Conservation (phyloP, 37 sponge, comb jelly and placozoan genomes). For the Cladorhizidae sp. region DNA sequence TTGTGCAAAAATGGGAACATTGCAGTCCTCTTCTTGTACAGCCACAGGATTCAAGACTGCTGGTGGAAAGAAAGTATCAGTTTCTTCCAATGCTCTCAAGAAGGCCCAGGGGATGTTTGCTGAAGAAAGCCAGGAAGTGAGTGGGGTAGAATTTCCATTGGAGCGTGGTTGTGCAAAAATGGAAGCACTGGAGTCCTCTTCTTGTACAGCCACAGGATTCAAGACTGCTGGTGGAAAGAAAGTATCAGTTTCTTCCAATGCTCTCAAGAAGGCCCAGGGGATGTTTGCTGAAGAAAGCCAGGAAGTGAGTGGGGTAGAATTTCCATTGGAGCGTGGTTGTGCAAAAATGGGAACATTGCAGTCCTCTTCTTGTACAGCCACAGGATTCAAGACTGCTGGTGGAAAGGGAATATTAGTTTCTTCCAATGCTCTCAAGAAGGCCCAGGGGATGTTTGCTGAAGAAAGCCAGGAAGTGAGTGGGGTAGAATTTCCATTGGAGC, state of each 20-base stretch:
- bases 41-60: slow-evolving; percentile 26
- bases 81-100: slow-evolving; percentile 18
- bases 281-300: not conserved
- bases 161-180: not conserved
- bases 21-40: not conserved
- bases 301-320: not conserved
- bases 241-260: slow-evolving; percentile 19
- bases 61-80: slow-evolving; percentile 11
- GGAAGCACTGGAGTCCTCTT: not conserved
- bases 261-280: slow-evolving; percentile 15
- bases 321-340: not conserved
- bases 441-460: not conserved
- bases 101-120: slow-evolving; percentile 4
- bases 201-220: slow-evolving; percentile 9
- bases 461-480: too few relatives aligned
- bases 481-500: too few relatives aligned
- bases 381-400: slow-evolving; percentile 26
- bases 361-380: not conserved
- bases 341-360: not conserved
- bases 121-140: too few relatives aligned
- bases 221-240: slow-evolving; percentile 15
- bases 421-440: slow-evolving; percentile 5
- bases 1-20: not conserved
- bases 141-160: not conserved
- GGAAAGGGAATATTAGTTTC: slow-evolving; percentile 33